Conservation (phyloP, 2,113 vertebrate species). For the Upupa epops region DNA sequence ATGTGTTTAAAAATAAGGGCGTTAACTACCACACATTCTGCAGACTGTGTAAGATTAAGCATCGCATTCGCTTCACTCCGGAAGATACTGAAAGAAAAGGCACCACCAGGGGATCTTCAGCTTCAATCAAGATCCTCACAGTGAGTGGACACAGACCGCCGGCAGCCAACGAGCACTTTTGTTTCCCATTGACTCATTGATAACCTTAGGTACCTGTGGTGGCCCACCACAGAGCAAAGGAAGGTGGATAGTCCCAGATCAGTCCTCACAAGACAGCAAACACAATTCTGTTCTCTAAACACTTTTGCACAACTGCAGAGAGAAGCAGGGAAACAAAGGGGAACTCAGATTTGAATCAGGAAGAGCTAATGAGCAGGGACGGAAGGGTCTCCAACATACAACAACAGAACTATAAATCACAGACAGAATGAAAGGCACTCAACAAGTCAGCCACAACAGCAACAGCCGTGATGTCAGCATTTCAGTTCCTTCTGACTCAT, state of each 20-base stretch:
- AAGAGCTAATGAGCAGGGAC: neutral
- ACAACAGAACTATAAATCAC: neutral
- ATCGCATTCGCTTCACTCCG: neutral
- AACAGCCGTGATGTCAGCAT: neutral
- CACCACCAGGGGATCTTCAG: neutral
- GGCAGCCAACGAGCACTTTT: neutral
- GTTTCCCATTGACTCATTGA: neutral
- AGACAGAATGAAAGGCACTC: neutral
- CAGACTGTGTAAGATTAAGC: neutral
- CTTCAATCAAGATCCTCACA: neutral
- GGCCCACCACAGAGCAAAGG: neutral
- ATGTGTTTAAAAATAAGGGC: rapidly evolving
- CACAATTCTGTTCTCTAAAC: neutral
- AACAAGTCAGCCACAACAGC: neutral
- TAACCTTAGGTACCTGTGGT: neutral
- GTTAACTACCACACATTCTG: neutral
- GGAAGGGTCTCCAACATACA: neutral
- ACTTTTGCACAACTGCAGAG: rapidly evolving
- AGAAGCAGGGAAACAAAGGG: neutral
- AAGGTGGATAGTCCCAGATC: neutral
- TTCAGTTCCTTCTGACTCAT: neutral
- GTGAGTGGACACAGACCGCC: neutral
- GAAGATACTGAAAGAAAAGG: neutral
- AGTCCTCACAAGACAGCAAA: neutral
- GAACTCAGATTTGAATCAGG: neutral